Conservation (phyloP, 2,888 invertebrate genomes). For the Anaspis maculata region DNA sequence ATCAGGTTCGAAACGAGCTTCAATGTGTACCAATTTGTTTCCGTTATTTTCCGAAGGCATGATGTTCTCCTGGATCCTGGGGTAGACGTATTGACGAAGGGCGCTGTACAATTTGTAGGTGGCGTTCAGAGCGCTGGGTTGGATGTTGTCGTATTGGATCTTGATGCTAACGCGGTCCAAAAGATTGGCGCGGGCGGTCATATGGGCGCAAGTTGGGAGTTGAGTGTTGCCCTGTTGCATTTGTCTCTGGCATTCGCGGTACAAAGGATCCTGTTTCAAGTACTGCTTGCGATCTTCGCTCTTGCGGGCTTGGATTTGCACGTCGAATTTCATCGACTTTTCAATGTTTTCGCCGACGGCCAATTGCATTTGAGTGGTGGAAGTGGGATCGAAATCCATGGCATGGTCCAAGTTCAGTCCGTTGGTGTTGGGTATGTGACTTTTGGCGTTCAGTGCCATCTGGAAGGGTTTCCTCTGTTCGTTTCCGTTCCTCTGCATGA, state of each 20-base stretch:
- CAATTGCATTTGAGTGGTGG: conserved; percentile 44
- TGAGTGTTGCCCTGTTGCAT: conserved; percentile 49
- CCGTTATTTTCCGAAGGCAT: conserved; percentile 28
- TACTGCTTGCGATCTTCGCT: conserved; percentile 44
- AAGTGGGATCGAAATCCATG: conserved; percentile 46
- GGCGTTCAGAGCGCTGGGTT: conserved; percentile 40
- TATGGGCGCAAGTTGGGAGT: conserved; percentile 50
- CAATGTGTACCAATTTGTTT: conserved; percentile 34
- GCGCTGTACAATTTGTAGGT: conserved; percentile 44
- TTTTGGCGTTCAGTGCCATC: conserved; percentile 45
- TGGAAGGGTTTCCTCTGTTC: conserved; percentile 34
- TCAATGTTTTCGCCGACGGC: conserved; percentile 45
- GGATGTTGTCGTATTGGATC: conserved; percentile 47
- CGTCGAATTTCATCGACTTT: conserved; percentile 22
- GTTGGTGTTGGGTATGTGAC: conserved; percentile 45
- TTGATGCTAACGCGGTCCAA: conserved; percentile 47
- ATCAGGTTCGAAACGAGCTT: conserved; percentile 42
- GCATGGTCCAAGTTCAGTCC: conserved; percentile 48
- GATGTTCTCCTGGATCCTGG: conserved; percentile 45
- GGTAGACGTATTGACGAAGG: conserved; percentile 42
- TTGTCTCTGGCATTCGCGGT: conserved; percentile 46
- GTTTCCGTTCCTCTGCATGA: conserved; percentile 40
- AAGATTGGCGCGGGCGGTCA: conserved; percentile 46
- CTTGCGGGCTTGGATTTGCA: conserved; percentile 43
- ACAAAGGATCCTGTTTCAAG: conserved; percentile 42